phyloP scores from a whole-genome alignment of 2,797 vertebrate species.

The Scleropages formosus region DNA sequence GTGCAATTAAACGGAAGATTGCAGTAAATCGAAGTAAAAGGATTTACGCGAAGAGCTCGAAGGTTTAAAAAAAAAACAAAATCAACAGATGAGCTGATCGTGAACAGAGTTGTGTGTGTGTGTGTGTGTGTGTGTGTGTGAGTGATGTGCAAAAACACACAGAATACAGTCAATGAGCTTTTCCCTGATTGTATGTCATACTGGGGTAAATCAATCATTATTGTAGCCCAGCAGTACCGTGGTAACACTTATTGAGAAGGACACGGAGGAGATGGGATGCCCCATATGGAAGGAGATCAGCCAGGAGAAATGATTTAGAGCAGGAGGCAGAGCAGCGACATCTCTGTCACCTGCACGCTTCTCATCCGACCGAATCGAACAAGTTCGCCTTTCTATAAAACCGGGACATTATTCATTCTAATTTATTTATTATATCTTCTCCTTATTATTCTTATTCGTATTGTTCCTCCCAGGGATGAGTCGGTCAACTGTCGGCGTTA shows the following conservation, averaged over 20 bases:
- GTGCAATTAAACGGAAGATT: background rate
- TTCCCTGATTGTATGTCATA: background rate
- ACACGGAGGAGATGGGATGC: background rate
- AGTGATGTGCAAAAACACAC: background rate
- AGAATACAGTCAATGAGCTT: background rate
- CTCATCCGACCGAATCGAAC: too few relatives aligned
- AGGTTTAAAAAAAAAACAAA: background rate
- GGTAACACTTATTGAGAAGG: background rate
- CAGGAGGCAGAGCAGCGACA: background rate
- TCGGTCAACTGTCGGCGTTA: too few relatives aligned
- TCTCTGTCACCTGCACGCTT: background rate
- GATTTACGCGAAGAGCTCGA: background rate
- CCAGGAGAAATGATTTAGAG: background rate
- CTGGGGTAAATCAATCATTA: background rate
- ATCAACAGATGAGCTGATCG: background rate
- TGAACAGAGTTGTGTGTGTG: background rate
- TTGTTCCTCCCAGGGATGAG: too few relatives aligned
- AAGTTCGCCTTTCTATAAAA: too few relatives aligned
- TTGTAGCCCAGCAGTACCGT: background rate
- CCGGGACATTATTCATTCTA: too few relatives aligned
- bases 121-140: background rate
- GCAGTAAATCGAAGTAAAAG: slow-evolving; percentile 3
- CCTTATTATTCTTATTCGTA: too few relatives aligned
- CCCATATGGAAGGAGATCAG: background rate
- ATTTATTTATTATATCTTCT: too few relatives aligned